These are phyloP conservation scores for Rhagophthalmus giganteus DNA, from an alignment of 2,888 invertebrate genomes.

Conservation along the genomic window DNA sequence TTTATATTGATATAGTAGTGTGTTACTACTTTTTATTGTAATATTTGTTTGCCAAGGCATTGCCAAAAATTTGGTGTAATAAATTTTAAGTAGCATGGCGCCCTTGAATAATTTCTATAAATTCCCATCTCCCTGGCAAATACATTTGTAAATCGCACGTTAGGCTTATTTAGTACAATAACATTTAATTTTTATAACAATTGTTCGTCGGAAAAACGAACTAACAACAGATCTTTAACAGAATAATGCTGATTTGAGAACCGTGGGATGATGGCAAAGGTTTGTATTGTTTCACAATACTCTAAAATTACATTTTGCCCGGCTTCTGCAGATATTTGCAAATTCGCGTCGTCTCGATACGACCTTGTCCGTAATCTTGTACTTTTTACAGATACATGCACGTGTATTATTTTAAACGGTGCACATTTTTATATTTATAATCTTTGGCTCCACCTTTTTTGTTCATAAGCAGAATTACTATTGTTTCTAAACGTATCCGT, in stretches of 20 bases:
- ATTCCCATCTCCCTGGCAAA: not conserved
- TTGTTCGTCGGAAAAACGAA: too few relatives aligned
- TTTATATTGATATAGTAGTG: not conserved
- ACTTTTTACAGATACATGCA: constrained; percentile 34
- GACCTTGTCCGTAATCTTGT: constrained; percentile 28
- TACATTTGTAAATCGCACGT: not conserved
- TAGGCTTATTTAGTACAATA: not conserved
- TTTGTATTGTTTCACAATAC: constrained; percentile 32
- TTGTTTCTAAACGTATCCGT: too few relatives aligned
- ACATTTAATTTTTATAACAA: not conserved
- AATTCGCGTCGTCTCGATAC: constrained; percentile 25
- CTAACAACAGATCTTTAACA: too few relatives aligned
- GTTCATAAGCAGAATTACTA: not conserved
- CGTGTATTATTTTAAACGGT: constrained; percentile 18
- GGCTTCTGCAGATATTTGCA: constrained; percentile 26
- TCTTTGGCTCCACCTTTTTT: not conserved
- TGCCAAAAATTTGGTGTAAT: constrained; percentile 9
- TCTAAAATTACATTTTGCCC: constrained; percentile 32
- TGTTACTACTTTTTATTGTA: not conserved
- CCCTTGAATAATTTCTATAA: constrained; percentile 4
- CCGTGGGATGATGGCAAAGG: constrained; percentile 25
- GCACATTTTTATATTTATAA: constrained; percentile 3
- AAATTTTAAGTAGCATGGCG: constrained; percentile 4
- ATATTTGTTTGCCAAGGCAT: not conserved
- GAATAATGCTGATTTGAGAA: not conserved